Base-by-base conservation (phyloP, 1,140 invertebrate genomes). In the Phenacoccus solenopsis region DNA sequence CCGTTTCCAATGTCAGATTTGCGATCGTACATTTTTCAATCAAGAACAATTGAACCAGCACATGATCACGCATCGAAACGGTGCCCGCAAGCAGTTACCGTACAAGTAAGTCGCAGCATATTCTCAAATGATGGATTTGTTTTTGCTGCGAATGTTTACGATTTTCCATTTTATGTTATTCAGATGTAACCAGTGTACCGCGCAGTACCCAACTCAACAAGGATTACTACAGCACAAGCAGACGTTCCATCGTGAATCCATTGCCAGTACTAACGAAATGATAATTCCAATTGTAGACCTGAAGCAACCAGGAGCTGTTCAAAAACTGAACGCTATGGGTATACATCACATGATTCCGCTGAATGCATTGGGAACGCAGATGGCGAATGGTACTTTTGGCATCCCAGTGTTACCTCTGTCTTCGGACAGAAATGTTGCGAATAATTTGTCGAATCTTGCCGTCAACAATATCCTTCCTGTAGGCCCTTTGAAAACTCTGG, bases 271-370 rank as follows among this genome's bases (percentile, higher is more conserved):
- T 22, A 64, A 64, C 22, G 68, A 71, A 69, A 38, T 28, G 7
- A 88, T 87, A 0, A 78, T 90, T 73, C 89, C 89, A 0, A 82
- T 90, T 3, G 84, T 90, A 7, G 88, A 90, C 76, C 76, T 90
- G 1, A 87, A 86, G 70, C 84, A 86, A 30, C 82, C 84, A 1
- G 82, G 84, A 5, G 82, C 84, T 32, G 75, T 88, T 13, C 83
- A 83, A 72, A 82, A 86, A 64, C 78, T 90, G 21, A 81, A 80
- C 69, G 83, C 77, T 76, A 78, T 90, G 70, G 89, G 89, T 59
- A 88, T 90, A 72, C 21, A 64, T 25, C 25, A 64, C 20, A 64
- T 64, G 10, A 64, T 64, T 25, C 59, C 59, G 4, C 20, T 64
- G 59, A 64, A 64, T 22, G 59, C 59, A 20, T 64, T 64, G 16